Percentiles rank a stretch among this genome's conserved stretches.
phyloP scores from a whole-genome alignment of 2,113 vertebrate genomes.

The Onychorhynchus coronatus region DNA sequence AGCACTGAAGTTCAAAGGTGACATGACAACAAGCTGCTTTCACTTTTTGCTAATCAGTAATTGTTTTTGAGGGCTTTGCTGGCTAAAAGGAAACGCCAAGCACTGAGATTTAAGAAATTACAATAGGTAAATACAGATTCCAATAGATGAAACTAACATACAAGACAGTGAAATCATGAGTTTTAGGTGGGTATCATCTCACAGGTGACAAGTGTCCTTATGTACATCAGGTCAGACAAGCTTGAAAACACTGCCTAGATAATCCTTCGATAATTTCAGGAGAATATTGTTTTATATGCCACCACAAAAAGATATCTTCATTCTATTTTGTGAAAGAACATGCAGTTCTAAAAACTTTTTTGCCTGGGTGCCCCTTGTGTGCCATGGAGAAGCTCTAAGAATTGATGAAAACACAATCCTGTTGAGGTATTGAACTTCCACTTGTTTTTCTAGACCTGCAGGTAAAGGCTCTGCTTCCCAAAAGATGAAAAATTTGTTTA shows the following conservation, averaged over 20 bases:
- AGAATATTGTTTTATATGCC: background rate
- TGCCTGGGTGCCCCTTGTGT: background rate
- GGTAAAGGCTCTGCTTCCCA: background rate
- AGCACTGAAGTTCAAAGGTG: background rate
- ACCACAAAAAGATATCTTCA: background rate
- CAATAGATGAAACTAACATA: rapidly evolving
- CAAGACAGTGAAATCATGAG: background rate
- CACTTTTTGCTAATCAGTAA: background rate
- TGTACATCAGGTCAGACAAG: background rate
- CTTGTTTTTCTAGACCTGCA: background rate
- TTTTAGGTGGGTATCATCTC: background rate
- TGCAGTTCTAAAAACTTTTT: background rate
- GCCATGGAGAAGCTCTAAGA: background rate
- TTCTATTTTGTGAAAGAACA: background rate
- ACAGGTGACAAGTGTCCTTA: background rate
- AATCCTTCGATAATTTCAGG: background rate
- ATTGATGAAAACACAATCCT: background rate
- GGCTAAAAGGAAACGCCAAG: background rate
- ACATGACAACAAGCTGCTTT: background rate
- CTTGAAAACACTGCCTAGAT: background rate
- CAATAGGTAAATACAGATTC: background rate
- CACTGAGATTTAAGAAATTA: background rate
- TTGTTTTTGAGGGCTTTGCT: background rate
- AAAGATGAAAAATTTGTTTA: background rate
- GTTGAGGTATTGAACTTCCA: background rate